Conservation (phyloP, 2,797 vertebrate genomes). For the Melanogrammus aeglefinus region DNA sequence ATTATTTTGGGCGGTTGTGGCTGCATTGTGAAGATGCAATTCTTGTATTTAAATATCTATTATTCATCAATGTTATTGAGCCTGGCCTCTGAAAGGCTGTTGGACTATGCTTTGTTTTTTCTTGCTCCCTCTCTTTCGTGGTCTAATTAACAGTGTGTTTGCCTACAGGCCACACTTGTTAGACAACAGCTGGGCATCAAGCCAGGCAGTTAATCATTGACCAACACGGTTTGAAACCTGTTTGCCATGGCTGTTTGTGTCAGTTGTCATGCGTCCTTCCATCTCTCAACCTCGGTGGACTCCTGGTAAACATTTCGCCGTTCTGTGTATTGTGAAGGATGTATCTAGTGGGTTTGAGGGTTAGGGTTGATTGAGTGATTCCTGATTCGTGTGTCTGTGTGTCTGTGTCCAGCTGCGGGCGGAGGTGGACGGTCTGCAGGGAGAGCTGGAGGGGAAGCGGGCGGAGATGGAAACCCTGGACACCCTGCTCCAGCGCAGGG, state of each 20-base stretch:
- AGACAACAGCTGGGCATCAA: not conserved
- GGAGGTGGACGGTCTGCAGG: constrained; percentile 75
- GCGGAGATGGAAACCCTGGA: constrained; percentile 81
- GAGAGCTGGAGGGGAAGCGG: constrained; percentile 74
- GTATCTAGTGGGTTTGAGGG: too few species aligned
- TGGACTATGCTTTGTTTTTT: not conserved
- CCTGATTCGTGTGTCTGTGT: constrained; percentile 7
- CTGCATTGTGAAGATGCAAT: not conserved
- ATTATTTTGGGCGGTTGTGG: not conserved
- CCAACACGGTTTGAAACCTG: not conserved
- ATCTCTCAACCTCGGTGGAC: not conserved
- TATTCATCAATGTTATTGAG: not conserved
- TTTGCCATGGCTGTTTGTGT: constrained; percentile 31
- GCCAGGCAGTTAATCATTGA: constrained; percentile 14
- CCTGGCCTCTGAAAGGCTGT: constrained; percentile 5
- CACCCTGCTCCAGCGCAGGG: constrained; percentile 74
- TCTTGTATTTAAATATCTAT: not conserved
- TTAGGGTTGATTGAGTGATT: not conserved
- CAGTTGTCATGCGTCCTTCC: constrained; percentile 29
- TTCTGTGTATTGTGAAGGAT: not conserved
- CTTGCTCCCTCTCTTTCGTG: not conserved
- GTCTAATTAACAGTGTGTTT: not conserved
- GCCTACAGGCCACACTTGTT: not conserved
- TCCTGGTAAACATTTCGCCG: not conserved
- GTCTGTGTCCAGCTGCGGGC: constrained; percentile 74